phyloP scores from a whole-genome alignment of 2,888 invertebrate species.

The Muscina levida region DNA sequence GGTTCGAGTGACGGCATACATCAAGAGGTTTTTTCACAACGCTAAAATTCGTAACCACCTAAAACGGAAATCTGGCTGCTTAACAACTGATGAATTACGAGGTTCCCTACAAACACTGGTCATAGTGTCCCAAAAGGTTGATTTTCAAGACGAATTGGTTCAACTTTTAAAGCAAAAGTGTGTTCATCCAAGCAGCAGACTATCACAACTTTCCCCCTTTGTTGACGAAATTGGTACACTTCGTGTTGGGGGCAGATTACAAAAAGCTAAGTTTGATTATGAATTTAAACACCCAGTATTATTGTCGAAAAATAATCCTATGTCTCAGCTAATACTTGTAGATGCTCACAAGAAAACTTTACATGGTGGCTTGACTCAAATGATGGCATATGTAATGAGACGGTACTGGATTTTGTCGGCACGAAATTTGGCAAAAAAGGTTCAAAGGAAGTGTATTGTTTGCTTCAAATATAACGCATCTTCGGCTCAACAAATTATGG shows the following conservation, averaged over 20 bases:
- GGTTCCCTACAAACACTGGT: constrained; percentile 8
- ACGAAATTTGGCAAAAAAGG: constrained; percentile 30
- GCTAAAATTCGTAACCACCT: background rate
- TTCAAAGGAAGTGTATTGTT: constrained; percentile 36
- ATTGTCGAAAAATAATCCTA: no score
- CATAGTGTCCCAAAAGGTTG: constrained; percentile 19
- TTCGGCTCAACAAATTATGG: constrained; percentile 36
- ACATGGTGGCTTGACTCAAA: constrained; percentile 42
- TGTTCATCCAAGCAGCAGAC: no score
- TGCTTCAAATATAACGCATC: no score
- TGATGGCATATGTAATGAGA: no score
- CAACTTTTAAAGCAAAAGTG: no score
- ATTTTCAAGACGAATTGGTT: constrained; percentile 13
- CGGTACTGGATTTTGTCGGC: no score
- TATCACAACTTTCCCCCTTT: no score
- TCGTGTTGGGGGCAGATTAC: no score
- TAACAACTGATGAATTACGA: background rate
- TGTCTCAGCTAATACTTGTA: constrained; percentile 20
- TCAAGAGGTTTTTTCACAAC: constrained; percentile 17
- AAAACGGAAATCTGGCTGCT: background rate
- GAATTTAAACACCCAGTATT: no score
- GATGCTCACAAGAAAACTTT: constrained; percentile 25
- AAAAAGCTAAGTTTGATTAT: no score
- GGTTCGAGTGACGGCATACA: constrained; percentile 3
- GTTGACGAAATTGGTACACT: constrained; percentile 20